phyloP scores from a whole-genome alignment of 2,113 vertebrate genomes.

The Dipodomys spectabilis region DNA sequence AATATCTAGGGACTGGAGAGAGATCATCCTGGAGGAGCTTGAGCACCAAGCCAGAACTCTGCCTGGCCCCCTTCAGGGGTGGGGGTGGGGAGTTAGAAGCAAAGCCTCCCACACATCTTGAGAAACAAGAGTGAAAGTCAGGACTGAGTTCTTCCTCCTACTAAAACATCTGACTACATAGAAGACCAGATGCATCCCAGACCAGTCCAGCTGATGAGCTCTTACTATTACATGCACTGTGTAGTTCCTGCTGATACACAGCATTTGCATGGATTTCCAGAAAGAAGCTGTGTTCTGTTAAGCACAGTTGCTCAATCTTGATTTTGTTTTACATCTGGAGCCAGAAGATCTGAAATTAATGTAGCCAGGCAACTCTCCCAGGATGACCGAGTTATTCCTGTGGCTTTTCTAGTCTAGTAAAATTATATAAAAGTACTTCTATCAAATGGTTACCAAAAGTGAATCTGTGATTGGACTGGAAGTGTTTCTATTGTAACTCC shows the following conservation, averaged over 20 bases:
- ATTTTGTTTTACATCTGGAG: slow-evolving; percentile 3
- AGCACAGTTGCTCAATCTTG: slow-evolving; percentile 47
- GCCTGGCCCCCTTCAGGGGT: too few relatives aligned
- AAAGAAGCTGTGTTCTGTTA: slow-evolving; percentile 24
- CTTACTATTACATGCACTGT: neutral
- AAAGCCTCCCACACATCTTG: slow-evolving; percentile 16
- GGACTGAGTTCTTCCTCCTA: neutral
- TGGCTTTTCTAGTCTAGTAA: neutral
- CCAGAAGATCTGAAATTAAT: neutral
- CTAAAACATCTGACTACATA: slow-evolving; percentile 16
- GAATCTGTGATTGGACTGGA: slow-evolving; percentile 55
- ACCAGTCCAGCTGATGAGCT: slow-evolving; percentile 27
- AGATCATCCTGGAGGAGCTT: neutral
- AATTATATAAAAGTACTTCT: too few relatives aligned
- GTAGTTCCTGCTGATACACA: neutral
- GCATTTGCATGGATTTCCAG: slow-evolving; percentile 56
- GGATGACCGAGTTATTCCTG: slow-evolving; percentile 56
- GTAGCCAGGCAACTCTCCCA: neutral
- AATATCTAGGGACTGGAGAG: slow-evolving; percentile 20
- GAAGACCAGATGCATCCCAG: slow-evolving; percentile 36
- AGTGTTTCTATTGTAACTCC: neutral
- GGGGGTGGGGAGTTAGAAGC: neutral
- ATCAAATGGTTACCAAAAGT: neutral
- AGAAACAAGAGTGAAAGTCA: slow-evolving; percentile 53
- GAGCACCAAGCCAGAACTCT: neutral